Conservation (phyloP, 35 echinoderm and acorn worm genomes). For the Acanthaster planci region DNA sequence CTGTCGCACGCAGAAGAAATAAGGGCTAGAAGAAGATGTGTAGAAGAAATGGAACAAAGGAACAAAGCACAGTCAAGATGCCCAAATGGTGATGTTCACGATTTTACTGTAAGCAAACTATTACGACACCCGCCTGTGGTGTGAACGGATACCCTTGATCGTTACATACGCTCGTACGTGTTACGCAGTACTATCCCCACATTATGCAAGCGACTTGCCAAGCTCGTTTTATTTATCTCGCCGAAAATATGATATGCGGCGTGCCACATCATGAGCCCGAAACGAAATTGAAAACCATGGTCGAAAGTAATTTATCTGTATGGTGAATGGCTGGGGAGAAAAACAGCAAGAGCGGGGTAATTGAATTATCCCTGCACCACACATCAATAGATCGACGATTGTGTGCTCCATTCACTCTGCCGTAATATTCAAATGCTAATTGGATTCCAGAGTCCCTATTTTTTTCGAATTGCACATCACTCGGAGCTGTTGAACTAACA, state of each 20-base stretch:
- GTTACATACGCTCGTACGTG: background rate
- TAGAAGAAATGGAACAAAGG: no score
- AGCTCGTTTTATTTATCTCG: background rate
- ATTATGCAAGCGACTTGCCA: background rate
- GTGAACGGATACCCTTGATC: no score
- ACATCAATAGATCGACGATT: conserved; percentile 31
- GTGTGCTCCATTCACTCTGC: background rate
- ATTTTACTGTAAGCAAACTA: background rate
- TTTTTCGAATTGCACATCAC: conserved; percentile 13
- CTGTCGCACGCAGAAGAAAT: no score
- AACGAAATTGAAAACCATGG: conserved; percentile 13
- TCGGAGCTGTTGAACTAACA: conserved; percentile 23
- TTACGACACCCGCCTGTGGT: no score
- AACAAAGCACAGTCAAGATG: background rate
- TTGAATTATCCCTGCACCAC: conserved; percentile 19
- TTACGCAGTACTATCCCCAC: background rate
- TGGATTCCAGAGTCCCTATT: conserved; percentile 18
- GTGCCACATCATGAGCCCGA: background rate
- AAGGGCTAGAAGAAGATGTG: no score
- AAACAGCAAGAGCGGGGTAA: background rate
- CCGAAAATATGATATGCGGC: background rate
- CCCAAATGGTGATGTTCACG: background rate
- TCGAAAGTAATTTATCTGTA: conserved; percentile 20
- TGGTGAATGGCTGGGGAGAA: conserved; percentile 19
- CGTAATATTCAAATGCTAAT: conserved; percentile 27